Conservation (phyloP, 2,888 invertebrate species). For the Scelioninae gen. 1 region DNA sequence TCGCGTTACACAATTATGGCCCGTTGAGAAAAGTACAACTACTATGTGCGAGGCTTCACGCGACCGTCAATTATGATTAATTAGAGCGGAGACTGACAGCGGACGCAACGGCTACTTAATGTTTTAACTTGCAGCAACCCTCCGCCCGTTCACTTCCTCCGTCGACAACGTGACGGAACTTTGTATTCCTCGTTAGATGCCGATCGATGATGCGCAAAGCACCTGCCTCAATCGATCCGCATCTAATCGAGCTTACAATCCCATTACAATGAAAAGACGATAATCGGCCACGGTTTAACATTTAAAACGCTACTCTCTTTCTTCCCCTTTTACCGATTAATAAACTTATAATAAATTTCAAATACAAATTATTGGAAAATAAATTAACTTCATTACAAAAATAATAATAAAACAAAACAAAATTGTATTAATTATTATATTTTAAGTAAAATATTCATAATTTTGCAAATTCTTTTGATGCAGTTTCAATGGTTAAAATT, state of each 20-base stretch:
- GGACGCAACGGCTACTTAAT: conserved; percentile 83
- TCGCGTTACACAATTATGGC: conserved; percentile 41
- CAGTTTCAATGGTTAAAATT: too few relatives aligned
- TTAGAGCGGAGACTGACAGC: conserved; percentile 84
- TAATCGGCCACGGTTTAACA: conserved; percentile 24
- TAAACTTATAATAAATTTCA: too few relatives aligned
- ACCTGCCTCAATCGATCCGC: conserved; percentile 66
- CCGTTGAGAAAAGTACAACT: conserved; percentile 62
- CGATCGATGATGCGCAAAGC: conserved; percentile 63
- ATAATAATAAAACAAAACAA: too few relatives aligned
- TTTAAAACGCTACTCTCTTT: conserved; percentile 20
- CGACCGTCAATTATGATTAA: conserved; percentile 84
- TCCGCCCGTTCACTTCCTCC: conserved; percentile 75
- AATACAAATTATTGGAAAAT: too few relatives aligned
- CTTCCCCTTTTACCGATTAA: conserved; percentile 16
- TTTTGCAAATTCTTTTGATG: too few relatives aligned
- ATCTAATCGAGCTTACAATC: conserved; percentile 64
- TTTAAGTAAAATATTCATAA: too few relatives aligned
- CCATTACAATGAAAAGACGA: conserved; percentile 59
- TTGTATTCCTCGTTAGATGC: conserved; percentile 45
- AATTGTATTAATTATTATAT: too few relatives aligned
- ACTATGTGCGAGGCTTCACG: conserved; percentile 83
- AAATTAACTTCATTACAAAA: too few relatives aligned
- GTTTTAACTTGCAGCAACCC: conserved; percentile 81
- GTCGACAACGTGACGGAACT: conserved; percentile 72